Evolutionary conservation across 2,113 vertebrate species (phyloP).

Genomic region (Synchiropus splendidus): DNA sequence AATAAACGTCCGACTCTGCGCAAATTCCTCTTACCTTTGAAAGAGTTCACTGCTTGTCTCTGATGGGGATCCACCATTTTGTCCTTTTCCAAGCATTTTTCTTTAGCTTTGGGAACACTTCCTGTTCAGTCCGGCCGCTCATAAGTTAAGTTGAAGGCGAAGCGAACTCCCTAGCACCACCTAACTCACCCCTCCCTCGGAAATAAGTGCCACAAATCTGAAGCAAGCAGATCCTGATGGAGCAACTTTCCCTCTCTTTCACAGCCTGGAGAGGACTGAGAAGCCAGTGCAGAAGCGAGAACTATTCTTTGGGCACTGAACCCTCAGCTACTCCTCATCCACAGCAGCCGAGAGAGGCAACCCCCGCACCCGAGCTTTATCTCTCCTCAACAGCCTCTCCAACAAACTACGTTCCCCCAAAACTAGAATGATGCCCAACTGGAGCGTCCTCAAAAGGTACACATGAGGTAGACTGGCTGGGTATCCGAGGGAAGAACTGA

Average conservation of each 20-base stretch:
- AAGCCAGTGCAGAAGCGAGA: constrained; percentile 16
- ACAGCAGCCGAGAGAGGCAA: constrained; percentile 41
- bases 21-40: constrained; percentile 58
- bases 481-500: constrained; percentile 41
- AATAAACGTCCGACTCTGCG: no score
- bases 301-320: constrained; percentile 18
- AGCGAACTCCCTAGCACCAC: constrained; percentile 47
- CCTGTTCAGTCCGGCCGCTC: constrained; percentile 31
- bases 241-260: constrained; percentile 29
- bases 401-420: constrained; percentile 1
- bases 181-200: constrained; percentile 23
- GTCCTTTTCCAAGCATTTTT: constrained; percentile 53
- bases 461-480: constrained; percentile 32
- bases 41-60: constrained; percentile 28
- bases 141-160: constrained; percentile 33
- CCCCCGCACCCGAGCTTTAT: constrained; percentile 1
- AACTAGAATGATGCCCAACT: constrained; percentile 10
- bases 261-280: constrained; percentile 17
- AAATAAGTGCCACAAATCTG: constrained; percentile 34
- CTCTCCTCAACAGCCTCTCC: constrained; percentile 8
- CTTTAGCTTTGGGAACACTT: constrained; percentile 23
- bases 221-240: constrained; percentile 34
- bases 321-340: constrained; percentile 38
- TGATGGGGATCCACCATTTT: constrained; percentile 33
- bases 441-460: constrained; percentile 39